Conservation (phyloP, 2,797 vertebrate species). For the Simalia tracyae region DNA sequence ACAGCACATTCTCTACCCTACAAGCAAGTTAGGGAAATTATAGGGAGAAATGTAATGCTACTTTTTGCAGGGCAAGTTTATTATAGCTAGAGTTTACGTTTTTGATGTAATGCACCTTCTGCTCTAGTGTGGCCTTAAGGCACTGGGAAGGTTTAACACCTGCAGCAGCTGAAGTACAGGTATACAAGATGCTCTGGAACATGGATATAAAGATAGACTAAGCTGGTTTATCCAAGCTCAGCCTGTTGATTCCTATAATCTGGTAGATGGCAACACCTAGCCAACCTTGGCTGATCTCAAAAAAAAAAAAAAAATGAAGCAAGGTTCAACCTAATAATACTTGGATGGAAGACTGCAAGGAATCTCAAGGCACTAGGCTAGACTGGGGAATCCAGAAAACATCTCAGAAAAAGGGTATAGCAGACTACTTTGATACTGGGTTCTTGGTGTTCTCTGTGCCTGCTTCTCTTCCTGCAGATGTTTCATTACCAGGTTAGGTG, state of each 20-base stretch:
- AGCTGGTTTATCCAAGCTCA: background rate
- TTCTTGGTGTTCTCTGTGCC: no score
- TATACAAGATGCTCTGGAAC: background rate
- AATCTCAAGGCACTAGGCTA: no score
- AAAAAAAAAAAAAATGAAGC: no score
- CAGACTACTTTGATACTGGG: no score
- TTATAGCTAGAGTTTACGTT: background rate
- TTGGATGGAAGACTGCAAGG: no score
- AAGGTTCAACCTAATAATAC: no score
- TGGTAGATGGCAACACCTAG: no score
- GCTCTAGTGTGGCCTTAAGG: background rate
- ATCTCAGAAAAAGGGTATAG: no score
- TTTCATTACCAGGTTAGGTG: background rate
- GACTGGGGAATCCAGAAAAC: no score
- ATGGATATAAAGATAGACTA: background rate
- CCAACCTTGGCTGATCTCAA: no score
- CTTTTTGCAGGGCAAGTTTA: background rate
- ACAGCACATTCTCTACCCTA: background rate
- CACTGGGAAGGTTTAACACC: background rate
- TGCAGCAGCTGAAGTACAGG: background rate
- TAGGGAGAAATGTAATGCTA: background rate
- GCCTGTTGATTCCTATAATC: background rate
- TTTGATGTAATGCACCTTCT: background rate
- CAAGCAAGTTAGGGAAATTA: background rate
- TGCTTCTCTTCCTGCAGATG: no score